These are phyloP conservation scores for Planiliza haematocheilus DNA, from an alignment of 2,113 vertebrate genomes.

Conservation along the genomic window DNA sequence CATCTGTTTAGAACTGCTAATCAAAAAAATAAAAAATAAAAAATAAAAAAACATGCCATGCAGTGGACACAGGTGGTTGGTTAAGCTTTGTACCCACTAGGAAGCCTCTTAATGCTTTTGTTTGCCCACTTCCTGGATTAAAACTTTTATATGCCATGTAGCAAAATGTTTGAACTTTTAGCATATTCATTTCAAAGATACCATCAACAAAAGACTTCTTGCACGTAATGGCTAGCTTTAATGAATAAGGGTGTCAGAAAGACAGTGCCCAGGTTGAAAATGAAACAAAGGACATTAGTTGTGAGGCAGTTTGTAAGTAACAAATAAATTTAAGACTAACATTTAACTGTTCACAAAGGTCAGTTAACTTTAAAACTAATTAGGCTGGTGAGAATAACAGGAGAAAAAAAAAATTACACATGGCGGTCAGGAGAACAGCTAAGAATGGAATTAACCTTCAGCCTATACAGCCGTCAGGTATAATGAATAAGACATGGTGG, in stretches of 20 bases:
- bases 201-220: too few species aligned
- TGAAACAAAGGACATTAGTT: too few species aligned
- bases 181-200: too few species aligned
- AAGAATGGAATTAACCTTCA: not conserved
- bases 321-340: too few species aligned
- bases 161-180: slow-evolving; percentile 3
- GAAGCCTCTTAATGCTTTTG: slow-evolving; percentile 38
- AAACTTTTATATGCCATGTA: slow-evolving; percentile 16
- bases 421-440: slow-evolving; percentile 8
- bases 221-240: not conserved
- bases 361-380: slow-evolving; percentile 5
- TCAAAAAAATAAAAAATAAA: slow-evolving; percentile 46
- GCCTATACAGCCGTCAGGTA: not conserved
- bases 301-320: too few species aligned
- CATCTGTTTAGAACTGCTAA: slow-evolving; percentile 71
- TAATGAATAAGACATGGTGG: slow-evolving; percentile 8
- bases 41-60: slow-evolving; percentile 17
- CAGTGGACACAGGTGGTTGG: slow-evolving; percentile 67
- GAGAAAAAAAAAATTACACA: not conserved
- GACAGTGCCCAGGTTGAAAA: too few species aligned
- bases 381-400: not conserved
- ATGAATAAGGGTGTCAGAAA: too few species aligned
- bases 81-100: slow-evolving; percentile 39
- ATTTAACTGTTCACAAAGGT: not conserved
- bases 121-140: slow-evolving; percentile 12